Evolutionary conservation across 64 coral and sea anemone genomes (phyloP).

Genomic region (Montipora capricornis): DNA sequence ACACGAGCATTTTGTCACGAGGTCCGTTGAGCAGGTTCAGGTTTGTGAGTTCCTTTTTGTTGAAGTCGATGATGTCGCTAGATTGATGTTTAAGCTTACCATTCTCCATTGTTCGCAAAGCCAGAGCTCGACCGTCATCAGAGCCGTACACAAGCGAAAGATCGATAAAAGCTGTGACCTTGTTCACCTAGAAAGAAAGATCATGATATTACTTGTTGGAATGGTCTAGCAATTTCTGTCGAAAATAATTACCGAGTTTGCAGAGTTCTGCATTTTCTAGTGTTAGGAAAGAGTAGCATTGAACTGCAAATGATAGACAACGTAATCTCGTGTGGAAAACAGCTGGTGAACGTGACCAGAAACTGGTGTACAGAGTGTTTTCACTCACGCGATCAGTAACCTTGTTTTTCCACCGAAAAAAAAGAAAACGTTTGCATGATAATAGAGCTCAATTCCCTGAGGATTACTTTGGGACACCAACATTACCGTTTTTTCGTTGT

Average conservation of each 20-base stretch:
- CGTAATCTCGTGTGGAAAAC: too few relatives aligned
- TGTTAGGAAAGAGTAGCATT: too few relatives aligned
- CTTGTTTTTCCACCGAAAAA: too few relatives aligned
- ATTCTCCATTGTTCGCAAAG: slow-evolving; percentile 71
- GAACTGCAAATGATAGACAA: too few relatives aligned
- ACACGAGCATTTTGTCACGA: slow-evolving; percentile 94
- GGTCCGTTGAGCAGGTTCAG: slow-evolving; percentile 93
- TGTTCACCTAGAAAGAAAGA: slow-evolving; percentile 83
- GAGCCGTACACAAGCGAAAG: slow-evolving; percentile 91
- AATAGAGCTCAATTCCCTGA: too few relatives aligned
- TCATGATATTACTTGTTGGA: neutral
- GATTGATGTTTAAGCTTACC: slow-evolving; percentile 91
- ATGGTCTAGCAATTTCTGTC: neutral
- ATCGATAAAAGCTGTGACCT: slow-evolving; percentile 94
- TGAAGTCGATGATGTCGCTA: slow-evolving; percentile 71
- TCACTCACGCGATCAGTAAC: too few relatives aligned
- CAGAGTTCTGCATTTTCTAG: too few relatives aligned
- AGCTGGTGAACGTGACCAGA: too few relatives aligned
- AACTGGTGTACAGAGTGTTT: too few relatives aligned
- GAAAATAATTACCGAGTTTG: neutral
- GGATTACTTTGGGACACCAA: too few relatives aligned
- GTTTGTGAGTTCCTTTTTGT: slow-evolving; percentile 87
- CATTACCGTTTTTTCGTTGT: too few relatives aligned
- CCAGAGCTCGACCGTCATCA: slow-evolving; percentile 68
- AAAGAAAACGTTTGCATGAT: too few relatives aligned